A percentile compares a stretch with the other conserved stretches of the same genome.
Conservation (phyloP, 2,888 invertebrate species). For the Girardia tigrina region DNA sequence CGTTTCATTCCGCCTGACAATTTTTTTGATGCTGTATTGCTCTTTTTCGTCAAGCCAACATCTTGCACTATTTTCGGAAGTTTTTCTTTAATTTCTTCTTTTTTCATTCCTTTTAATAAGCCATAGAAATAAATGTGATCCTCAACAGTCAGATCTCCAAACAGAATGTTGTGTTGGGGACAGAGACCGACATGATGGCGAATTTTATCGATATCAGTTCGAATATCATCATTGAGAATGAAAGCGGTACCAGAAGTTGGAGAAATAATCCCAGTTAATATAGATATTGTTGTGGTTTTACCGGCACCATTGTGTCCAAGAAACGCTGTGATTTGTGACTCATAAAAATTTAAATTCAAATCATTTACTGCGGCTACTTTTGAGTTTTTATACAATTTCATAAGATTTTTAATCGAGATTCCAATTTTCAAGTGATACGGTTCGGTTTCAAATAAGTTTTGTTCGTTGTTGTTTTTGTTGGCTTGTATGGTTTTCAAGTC, state of each 20-base stretch:
- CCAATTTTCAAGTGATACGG: constrained; percentile 55
- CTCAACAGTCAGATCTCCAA: constrained; percentile 51
- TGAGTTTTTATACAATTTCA: constrained; percentile 51
- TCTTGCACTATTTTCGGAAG: constrained; percentile 57
- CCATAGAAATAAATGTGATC: constrained; percentile 50
- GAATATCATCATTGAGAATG: constrained; percentile 62
- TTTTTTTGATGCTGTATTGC: constrained; percentile 48
- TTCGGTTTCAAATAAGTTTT: constrained; percentile 51
- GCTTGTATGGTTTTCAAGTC: no score
- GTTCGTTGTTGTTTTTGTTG: no score
- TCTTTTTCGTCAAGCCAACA: constrained; percentile 58
- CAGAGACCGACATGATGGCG: constrained; percentile 67
- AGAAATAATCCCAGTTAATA: constrained; percentile 58
- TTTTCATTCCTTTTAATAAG: constrained; percentile 48
- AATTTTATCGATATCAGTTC: constrained; percentile 58
- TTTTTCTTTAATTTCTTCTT: constrained; percentile 48
- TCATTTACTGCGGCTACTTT: constrained; percentile 56
- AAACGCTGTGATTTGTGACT: constrained; percentile 70
- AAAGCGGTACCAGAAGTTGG: constrained; percentile 65
- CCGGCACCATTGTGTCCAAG: constrained; percentile 72
- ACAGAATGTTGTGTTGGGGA: constrained; percentile 74
- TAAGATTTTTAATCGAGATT: constrained; percentile 62
- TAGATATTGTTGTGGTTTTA: constrained; percentile 41
- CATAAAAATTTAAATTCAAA: constrained; percentile 65
- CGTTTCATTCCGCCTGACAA: constrained; percentile 67